Base-by-base conservation (phyloP, 2,888 invertebrate species). In the Perdita meconis region DNA sequence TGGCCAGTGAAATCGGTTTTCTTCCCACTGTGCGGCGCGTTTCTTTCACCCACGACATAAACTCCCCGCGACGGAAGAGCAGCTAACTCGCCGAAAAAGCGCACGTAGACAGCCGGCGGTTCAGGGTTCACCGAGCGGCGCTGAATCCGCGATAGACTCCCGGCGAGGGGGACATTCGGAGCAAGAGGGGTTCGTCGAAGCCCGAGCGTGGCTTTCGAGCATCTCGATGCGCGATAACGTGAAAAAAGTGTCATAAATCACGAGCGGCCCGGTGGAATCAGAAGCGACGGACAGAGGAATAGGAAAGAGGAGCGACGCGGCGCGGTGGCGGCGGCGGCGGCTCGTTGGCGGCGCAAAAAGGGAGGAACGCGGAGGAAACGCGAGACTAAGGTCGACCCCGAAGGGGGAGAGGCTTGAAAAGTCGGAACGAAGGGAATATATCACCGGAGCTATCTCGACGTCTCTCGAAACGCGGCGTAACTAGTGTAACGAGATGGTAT, bases 401-500 rank as follows among this genome's bases (percentile, higher is more conserved):
- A n/a, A n/a, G n/a, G n/a, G n/a, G 47, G 75, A 65, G 47, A 50
- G 64, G 53, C 44, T 63, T 61, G 70, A 67, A 64, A 65, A 47
- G 55, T 70, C 65, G 73, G 63, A 74, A 81, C 69, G 84, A 71
- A 57, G 78, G 57, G 71, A 78, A 82, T 87, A 85, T 80, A 86
- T 87, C 79, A 75, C 76, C 60, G 47, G n/a, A 44, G 77, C 70
- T 78, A 85, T 84, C 85, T 82, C 78, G 77, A 83, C 84, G 81
- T 84, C 80, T 82, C 74, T 60, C 66, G 81, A 81, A 84, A 64
- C 81, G 86, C 76, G 75, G 84, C 86, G 76, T 86, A 86, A 86
- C 86, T 78, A 76, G 86, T 78, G 86, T 86, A 83, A 66, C 69
- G 67, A 80, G 84, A 86, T 86, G 72, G 47, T 86, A 85, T 85